Evolutionary conservation across 2,113 vertebrate genomes (phyloP).

Genomic region (Strix uralensis): DNA sequence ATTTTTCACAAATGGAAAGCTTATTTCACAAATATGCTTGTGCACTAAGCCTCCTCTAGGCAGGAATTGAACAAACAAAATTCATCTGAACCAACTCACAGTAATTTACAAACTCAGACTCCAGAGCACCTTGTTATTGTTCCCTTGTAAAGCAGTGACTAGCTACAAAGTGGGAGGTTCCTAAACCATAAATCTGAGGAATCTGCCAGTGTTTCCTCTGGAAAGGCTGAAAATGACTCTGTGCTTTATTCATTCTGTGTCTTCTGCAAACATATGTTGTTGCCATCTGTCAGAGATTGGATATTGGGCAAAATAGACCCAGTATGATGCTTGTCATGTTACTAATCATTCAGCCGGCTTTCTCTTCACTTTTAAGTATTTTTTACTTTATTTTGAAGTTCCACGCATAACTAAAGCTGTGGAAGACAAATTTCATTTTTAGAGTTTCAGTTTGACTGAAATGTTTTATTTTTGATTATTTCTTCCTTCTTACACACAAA

Average conservation of each 20-base stretch:
- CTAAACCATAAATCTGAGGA: background rate
- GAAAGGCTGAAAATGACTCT: background rate
- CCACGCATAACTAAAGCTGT: fast-evolving
- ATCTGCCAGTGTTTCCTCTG: background rate
- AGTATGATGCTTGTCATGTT: background rate
- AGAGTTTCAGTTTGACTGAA: background rate
- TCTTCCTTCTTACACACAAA: background rate
- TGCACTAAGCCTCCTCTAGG: background rate
- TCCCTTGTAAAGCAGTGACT: background rate
- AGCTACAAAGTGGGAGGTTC: background rate
- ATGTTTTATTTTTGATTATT: background rate
- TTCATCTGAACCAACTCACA: background rate
- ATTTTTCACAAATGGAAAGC: background rate
- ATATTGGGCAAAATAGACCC: background rate
- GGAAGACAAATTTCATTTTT: background rate
- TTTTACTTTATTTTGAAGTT: background rate
- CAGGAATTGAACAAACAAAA: background rate
- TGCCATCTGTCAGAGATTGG: background rate
- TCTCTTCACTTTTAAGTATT: background rate
- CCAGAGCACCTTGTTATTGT: background rate
- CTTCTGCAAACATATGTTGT: background rate
- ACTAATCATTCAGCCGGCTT: background rate
- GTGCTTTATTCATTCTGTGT: background rate
- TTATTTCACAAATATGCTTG: background rate
- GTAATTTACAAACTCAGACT: background rate